Base-by-base conservation (phyloP, 2,888 invertebrate genomes). In the Prosapia bicincta region DNA sequence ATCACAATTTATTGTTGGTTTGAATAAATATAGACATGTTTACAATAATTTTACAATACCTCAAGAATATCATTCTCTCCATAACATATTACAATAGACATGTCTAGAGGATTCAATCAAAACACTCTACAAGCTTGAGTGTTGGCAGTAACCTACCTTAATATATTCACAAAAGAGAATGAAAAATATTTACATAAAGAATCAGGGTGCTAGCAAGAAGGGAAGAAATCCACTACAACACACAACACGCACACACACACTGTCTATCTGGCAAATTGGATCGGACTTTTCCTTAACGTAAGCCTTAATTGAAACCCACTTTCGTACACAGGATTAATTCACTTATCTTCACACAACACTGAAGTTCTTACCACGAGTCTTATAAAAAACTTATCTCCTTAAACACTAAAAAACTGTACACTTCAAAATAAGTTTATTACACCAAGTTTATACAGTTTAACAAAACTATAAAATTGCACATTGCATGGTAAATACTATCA, bases 91-190 rank as follows among this genome's bases (percentile, higher is more conserved):
- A 74, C 65, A 69, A 65, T 74, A 69, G 68, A 69, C 38, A 74
- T 69, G 68, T 26, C 74, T 74, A 74, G 69, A 74, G 74, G 74
- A 74, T 74, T 74, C 74, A 54, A 74, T 74, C 74, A 74, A 74
- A 65, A 74, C 26, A 69, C 69, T 68, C 69, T 69, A 69, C 30
- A 74, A 69, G 69, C 69, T 69, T 74, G 74, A 74, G 43, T 65
- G 24, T 54, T 69, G 69, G 74, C 74, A 72, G 72, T 75, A 32
- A 26, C 68, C 71, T 72, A 73, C 32, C 54, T 69, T 74, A 71
- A 76, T 71, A 32, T 76, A 76, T 76, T 76, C 73, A 76, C 76
- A 76, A 73, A 75, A 71, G 75, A 75, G 74, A 74, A 54, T 69
- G 74, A 69, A 69, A 69, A 74, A 69, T 74, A 74, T 74, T 74